Evolutionary conservation across 1,140 invertebrate genomes (phyloP), one percentile per base, ranked within the genome.

Genomic region (Thalassaphorura encarpata): DNA sequence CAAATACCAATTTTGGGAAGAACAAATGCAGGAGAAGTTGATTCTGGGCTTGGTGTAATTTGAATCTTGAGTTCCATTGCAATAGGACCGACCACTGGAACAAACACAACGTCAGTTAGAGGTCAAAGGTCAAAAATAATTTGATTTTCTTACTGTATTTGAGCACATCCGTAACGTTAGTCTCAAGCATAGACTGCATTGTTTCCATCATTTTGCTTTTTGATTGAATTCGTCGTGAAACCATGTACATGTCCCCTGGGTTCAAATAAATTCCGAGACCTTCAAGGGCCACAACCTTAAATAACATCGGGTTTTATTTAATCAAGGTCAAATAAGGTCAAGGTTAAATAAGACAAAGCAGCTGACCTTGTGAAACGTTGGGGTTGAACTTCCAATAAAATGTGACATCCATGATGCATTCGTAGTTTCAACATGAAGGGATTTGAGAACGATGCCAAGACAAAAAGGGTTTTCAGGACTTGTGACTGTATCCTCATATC

Each of bases 1-100:
- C n/a, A n/a, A n/a, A n/a, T n/a, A n/a, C n/a, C n/a, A n/a, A n/a
- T n/a, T 47, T 26, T 4, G 3, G 24, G 45, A 5, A 47, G 18
- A 24, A 3, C 19, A 18, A 47, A 47, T 11, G 45, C 3, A 4
- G 45, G 11, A 19, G 8, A 3, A 27, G 26, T 11, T 11, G 45
- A 4, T 73, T 97, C 91, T 0, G 94, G 94, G 68, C 94, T 94
- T 33, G 89, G 89, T 73, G 96, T 93, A 21, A 98, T 72, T 69
- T 83, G 82, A 24, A 97, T 73, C 69, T 92, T 85, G 13, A 89
- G 85, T 54, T 83, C 82, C 16, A 89, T 85, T 54, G 85, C 87
- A 61, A 97, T 93, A 52, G 94, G 94, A 41, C 87, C 89, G 67
- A 97, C 68, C 56, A 95, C 90, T 95, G 69, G 21, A 76, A 73